Percentiles rank a stretch among this genome's conserved stretches.
phyloP scores from a whole-genome alignment of 2,888 invertebrate species.

The Eretmocerus hayati region DNA sequence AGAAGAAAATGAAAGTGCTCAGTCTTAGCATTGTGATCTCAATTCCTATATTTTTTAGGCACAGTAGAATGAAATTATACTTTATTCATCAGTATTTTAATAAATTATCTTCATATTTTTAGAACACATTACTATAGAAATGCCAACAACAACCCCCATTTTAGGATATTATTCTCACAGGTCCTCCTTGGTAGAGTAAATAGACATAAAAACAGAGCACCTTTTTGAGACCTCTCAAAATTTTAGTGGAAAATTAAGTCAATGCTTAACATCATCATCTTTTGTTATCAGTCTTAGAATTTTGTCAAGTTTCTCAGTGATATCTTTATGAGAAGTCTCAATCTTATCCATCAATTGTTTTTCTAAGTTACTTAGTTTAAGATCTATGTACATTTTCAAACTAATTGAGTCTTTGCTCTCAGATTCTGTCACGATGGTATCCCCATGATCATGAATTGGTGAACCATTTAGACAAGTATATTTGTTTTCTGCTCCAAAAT shows the following conservation, averaged over 20 bases:
- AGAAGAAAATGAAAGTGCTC: slow-evolving; percentile 1
- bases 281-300: slow-evolving; percentile 27
- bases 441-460: slow-evolving; percentile 1
- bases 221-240: no score
- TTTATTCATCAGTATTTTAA: slow-evolving; percentile 12
- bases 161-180: no score
- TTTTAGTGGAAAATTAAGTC: no score
- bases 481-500: neutral
- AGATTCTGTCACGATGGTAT: slow-evolving; percentile 4
- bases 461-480: no score
- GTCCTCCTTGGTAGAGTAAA: no score
- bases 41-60: slow-evolving; percentile 4
- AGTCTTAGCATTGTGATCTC: slow-evolving; percentile 9
- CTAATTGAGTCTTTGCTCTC: slow-evolving; percentile 12
- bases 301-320: slow-evolving; percentile 40
- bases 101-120: slow-evolving; percentile 21
- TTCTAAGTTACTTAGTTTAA: slow-evolving; percentile 39
- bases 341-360: slow-evolving; percentile 35
- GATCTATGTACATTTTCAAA: slow-evolving; percentile 38
- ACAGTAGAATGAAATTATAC: slow-evolving; percentile 7
- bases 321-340: slow-evolving; percentile 36
- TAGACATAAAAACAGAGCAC: no score
- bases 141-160: no score
- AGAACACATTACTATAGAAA: slow-evolving; percentile 5
- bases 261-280: neutral